These are phyloP conservation scores for Paelopatides confundens DNA, from an alignment of 53 echinoderm and acorn worm species.

Conservation along the genomic window DNA sequence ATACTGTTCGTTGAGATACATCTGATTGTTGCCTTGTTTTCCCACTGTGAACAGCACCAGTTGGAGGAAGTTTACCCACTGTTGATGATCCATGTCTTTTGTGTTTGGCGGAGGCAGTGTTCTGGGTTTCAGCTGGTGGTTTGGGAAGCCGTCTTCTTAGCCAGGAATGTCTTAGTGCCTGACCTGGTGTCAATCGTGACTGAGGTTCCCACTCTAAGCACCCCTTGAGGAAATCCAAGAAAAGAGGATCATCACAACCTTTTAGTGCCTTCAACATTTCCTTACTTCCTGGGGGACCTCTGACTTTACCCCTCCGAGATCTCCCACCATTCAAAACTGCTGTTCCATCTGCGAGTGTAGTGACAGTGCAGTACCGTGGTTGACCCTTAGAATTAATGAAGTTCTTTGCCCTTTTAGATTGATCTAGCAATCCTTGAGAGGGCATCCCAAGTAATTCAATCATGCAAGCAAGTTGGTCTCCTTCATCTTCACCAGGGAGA, in stretches of 20 bases:
- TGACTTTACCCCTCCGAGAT: conserved; percentile 92
- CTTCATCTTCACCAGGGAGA: conserved; percentile 99
- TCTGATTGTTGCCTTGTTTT: conserved; percentile 77
- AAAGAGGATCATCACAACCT: conserved; percentile 93
- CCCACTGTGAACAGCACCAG: conserved; percentile 78
- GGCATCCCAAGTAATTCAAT: conserved; percentile 98
- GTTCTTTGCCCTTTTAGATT: conserved; percentile 97
- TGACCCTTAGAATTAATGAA: conserved; percentile 99
- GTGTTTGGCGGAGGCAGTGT: conserved; percentile 90
- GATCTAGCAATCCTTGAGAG: conserved; percentile 87
- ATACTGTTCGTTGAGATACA: conserved; percentile 86
- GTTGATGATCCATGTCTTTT: conserved; percentile 86
- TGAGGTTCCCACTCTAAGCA: conserved; percentile 99
- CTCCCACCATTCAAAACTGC: conserved; percentile 97
- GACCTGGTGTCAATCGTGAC: conserved; percentile 91
- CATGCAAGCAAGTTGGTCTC: conserved; percentile 95
- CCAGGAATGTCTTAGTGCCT: conserved; percentile 98
- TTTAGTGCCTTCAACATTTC: conserved; percentile 97
- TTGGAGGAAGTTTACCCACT: conserved; percentile 93
- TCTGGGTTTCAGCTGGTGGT: conserved; percentile 71
- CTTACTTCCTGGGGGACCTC: conserved; percentile 97
- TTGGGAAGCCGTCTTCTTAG: conserved; percentile 93
- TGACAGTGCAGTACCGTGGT: conserved; percentile 95
- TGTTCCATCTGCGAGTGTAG: conserved; percentile 96
- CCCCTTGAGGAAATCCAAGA: conserved; percentile 93